These are phyloP conservation scores for Dolichotis patagonum DNA, from an alignment of 2,113 vertebrate genomes.

Conservation along the genomic window DNA sequence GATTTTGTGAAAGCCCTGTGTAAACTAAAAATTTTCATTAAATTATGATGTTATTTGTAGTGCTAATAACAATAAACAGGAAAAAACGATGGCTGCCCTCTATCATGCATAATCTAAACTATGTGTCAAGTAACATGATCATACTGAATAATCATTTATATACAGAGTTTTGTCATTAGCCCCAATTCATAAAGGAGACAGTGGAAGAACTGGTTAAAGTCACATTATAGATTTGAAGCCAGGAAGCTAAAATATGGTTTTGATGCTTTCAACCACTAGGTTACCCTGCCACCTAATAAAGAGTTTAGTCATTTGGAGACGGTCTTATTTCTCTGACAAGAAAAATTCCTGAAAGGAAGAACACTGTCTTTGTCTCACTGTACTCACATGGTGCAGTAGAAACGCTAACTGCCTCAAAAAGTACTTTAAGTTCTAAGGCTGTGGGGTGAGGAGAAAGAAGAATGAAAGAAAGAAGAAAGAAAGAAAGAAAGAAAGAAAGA, in stretches of 20 bases:
- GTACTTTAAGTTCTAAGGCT: not conserved
- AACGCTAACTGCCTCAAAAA: not conserved
- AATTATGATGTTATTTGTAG: not conserved
- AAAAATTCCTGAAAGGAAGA: not conserved
- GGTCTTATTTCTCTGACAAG: not conserved
- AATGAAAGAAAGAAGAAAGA: not conserved
- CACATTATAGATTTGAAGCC: not conserved
- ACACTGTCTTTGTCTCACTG: not conserved
- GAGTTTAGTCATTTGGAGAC: not conserved
- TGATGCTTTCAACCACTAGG: not conserved
- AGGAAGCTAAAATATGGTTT: too few relatives aligned
- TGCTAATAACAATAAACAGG: not conserved
- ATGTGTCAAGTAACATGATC: not conserved
- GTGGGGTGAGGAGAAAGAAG: not conserved
- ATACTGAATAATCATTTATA: too few relatives aligned
- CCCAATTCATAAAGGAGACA: not conserved
- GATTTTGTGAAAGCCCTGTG: not conserved
- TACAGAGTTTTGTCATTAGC: not conserved
- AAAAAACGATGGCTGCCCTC: not conserved
- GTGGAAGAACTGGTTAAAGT: not conserved
- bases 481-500: not conserved
- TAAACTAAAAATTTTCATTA: not conserved
- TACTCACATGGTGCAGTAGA: not conserved
- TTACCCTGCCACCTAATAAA: not conserved
- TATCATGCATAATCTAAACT: not conserved